Evolutionary conservation across 2,888 invertebrate genomes (phyloP), one percentile per base, ranked within the genome.

Genomic region (Coleophora deauratella): DNA sequence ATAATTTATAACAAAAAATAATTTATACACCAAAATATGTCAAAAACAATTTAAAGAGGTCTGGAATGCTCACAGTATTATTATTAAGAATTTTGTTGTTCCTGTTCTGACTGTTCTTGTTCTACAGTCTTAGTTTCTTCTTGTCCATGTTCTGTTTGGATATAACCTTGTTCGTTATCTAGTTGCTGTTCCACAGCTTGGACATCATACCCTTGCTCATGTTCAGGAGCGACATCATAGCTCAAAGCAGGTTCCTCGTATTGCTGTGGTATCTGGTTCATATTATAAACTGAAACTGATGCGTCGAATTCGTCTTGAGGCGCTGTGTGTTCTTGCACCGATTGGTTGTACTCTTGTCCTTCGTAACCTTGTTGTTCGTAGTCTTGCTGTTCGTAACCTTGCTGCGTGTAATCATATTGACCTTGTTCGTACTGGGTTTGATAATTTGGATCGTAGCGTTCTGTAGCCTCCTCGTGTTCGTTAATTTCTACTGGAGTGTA

Each of bases 381-480:
- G 14, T 37, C 38, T 43, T 45, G 36, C 12, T 30, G 35, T 41
- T 49, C 41, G 33, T 40, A 37, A 34, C 34, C 36, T 35, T 37
- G 38, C 30, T 51, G 40, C 15, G 42, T 31, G 10, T 38, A 35
- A 27, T 47, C 42, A 27, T 37, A 42, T 33, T 21, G 21, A 21
- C 45, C 44, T 42, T 41, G 38, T 32, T 27, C 33, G 49, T 79
- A 77, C 50, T 81, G 78, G 44, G 78, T 65, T 45, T 68, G 66
- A 41, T 79, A 80, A 49, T 51, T 64, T 43, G 64, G 75, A 49
- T 81, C 79, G 44, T 77, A 78, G 6, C 51, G 62, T 44, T 68
- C 60, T n/a, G 59, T 55, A 10, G 68, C 49, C 48, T 72, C 77
- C 45, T 68, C 72, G 35, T 73, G 63, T 45, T 74, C 72, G 48